Percentiles rank a stretch among this genome's conserved stretches.
phyloP scores from a whole-genome alignment of 1,140 invertebrate genomes.

The Bradysia coprophila region DNA sequence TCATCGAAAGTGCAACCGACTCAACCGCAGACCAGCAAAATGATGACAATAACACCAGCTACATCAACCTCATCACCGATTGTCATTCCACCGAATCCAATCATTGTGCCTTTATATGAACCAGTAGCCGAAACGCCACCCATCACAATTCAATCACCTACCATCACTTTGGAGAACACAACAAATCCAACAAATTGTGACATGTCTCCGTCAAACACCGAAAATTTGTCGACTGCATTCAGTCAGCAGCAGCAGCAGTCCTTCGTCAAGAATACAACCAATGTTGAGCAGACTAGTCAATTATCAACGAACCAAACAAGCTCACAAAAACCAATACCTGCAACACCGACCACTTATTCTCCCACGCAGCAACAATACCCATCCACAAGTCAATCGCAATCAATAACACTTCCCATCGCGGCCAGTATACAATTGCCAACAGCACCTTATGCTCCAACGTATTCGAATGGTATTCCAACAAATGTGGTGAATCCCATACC shows the following conservation, averaged over 20 bases:
- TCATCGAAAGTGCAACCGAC: conserved; percentile 7
- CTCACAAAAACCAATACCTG: no score
- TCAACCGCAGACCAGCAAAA: conserved; percentile 7
- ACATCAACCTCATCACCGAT: background rate
- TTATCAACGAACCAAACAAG: no score
- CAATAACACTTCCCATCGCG: conserved; percentile 1
- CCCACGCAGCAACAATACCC: no score
- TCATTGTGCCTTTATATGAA: background rate
- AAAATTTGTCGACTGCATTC: no score
- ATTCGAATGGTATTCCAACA: conserved; percentile 32
- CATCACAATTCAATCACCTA: conserved; percentile 9
- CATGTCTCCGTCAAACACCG: no score
- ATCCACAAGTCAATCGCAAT: background rate
- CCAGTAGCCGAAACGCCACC: background rate
- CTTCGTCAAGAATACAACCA: no score
- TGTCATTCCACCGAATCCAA: background rate
- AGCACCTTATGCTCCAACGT: conserved; percentile 32
- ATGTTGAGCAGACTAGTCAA: no score
- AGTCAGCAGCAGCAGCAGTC: no score
- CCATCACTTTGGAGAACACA: no score
- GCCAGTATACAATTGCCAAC: conserved; percentile 35
- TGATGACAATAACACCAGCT: conserved; percentile 15
- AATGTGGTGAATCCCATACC: conserved; percentile 45
- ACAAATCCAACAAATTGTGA: no score
- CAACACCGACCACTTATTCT: no score